Evolutionary conservation across 23 tunicate genomes (phyloP), one percentile per base, ranked within the genome.

Genomic region (Trididemnum miniatum): DNA sequence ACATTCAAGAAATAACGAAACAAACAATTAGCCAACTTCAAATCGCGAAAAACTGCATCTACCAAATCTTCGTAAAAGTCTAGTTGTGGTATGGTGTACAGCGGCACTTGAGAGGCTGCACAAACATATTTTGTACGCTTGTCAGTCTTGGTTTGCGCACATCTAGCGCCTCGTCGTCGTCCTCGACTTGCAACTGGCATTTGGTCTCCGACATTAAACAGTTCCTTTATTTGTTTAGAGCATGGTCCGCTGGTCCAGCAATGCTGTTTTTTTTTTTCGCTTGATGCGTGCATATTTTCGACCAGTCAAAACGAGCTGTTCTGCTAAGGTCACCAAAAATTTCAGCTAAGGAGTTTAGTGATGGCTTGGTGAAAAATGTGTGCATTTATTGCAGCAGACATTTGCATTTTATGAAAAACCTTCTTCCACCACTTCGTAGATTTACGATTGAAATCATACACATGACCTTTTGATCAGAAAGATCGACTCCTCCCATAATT

Each of bases 191-290:
- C 57, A 49, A 49, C 18, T 12, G 57, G 57, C 57, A 49, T 12
- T 12, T 49, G 57, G 57, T 49, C 57, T 49, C 57, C 18, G 57
- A 49, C 57, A 49, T 49, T 49, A 18, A 49, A 49, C 15, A 49
- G 57, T 49, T 49, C 57, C n/a, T 49, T 49, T 49, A 18, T 18
- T 49, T 49, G 57, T 49, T 49, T 49, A 18, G 15, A 18, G 57
- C 57, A 49, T 49, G 57, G 57, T 49, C 57, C 57, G n/a, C n/a
- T n/a, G n/a, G n/a, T n/a, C n/a, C n/a, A 49, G 57, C 57, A 49
- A 49, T 49, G 57, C 57, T 49, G 57, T 49, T 49, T 12, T 49
- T 49, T 49, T 49, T 9, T 49, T n/a, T n/a, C n/a, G 57, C 18
- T 49, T 49, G 57, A 49, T 18, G 12, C 18, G 57, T 49, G 57